These are phyloP conservation scores for Nothoprocta perdicaria DNA, from an alignment of 2,113 vertebrate genomes.

Conservation along the genomic window DNA sequence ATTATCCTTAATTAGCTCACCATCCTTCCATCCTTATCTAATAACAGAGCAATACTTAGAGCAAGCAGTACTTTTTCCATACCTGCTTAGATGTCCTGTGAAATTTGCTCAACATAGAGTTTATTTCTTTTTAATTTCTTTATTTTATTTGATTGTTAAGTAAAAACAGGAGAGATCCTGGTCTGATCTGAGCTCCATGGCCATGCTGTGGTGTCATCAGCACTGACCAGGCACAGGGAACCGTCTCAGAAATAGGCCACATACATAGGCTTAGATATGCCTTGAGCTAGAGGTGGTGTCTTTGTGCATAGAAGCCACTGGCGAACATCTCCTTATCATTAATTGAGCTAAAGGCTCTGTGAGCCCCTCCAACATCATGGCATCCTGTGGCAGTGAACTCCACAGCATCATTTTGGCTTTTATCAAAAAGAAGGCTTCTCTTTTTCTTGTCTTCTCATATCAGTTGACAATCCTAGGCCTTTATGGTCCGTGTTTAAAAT, in stretches of 20 bases:
- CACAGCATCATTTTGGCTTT: background rate
- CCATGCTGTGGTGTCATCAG: background rate
- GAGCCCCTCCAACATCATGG: background rate
- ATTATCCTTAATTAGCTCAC: background rate
- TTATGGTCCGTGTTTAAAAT: background rate
- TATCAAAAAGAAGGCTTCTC: background rate
- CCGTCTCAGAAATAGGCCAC: background rate
- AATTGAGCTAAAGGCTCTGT: fast-evolving
- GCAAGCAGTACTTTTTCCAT: background rate
- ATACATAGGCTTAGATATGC: background rate
- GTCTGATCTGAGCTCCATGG: fast-evolving
- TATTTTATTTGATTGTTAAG: background rate
- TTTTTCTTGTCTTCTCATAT: background rate
- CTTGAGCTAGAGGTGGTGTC: background rate
- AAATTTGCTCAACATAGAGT: background rate
- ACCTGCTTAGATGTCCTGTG: background rate
- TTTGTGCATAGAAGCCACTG: background rate
- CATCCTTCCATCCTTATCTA: background rate
- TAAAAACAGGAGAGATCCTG: background rate
- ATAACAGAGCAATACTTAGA: background rate
- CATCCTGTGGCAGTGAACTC: background rate
- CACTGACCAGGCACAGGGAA: background rate
- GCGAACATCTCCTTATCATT: background rate
- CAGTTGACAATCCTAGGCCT: too few relatives aligned
- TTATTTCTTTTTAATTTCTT: background rate